Base-by-base conservation (phyloP, 2,797 vertebrate genomes). In the Mycteria americana region DNA sequence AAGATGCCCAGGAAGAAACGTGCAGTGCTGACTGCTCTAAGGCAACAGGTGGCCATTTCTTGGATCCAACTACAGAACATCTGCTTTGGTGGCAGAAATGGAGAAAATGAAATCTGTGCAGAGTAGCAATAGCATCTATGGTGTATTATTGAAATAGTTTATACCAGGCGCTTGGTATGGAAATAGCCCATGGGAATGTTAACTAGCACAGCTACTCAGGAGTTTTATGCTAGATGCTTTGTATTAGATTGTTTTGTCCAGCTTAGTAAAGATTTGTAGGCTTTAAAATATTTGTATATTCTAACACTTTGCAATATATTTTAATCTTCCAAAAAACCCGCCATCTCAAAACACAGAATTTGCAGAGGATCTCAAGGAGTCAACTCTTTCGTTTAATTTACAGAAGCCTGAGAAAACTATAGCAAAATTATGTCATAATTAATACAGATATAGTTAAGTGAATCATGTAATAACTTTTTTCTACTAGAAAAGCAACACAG, bases 381-480 rank as follows among this genome's bases (percentile, higher is more conserved):
- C 43, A 65, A 75, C 46, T 51, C 37, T 46, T 86, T 73, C 23
- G 53, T 68, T 76, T 62, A 91, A 59, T 76, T 91, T 88, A 79
- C n/a, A 85, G 68, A 76, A 79, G 37, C 35, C 23, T 28, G 25
- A 74, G 30, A 94, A 95, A 67, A 69, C 9, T 37, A 35, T 27
- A 24, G 57, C 23, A 68, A 91, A 95, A 78, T 64, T 72, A 75
- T 80, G 45, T 70, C 45, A 51, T 93, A 92, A 97, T 97, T 97
- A 97, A 98, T 95, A 92, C 46, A 94, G 48, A 76, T 79, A 79
- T 63, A 89, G 83, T 94, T 94, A 96, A 96, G n/a, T 93, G 93
- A 96, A 93, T 97, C 81, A 90, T 73, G 59, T 72, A 89, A 70
- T 95, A 97, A 92, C 81, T 89, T 97, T 96, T 93, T 84, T 91